phyloP scores from a whole-genome alignment of 1,140 invertebrate species.

The Drosophila dunni region DNA sequence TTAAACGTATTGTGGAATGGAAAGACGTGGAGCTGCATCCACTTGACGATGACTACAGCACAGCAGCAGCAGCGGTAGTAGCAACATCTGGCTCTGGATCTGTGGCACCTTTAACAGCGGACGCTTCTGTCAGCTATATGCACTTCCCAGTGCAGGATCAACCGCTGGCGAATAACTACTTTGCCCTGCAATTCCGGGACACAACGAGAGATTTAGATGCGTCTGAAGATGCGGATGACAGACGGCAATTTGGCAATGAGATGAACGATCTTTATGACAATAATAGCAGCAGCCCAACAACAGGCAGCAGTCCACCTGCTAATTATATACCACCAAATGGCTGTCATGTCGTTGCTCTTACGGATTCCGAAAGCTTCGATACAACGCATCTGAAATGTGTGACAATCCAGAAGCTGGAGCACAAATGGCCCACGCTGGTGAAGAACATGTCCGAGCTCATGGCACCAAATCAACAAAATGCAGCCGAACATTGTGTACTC shows the following conservation, averaged over 20 bases:
- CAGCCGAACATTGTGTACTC: slow-evolving; percentile 89
- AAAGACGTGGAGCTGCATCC: slow-evolving; percentile 93
- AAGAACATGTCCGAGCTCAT: slow-evolving; percentile 88
- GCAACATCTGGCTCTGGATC: slow-evolving; percentile 13
- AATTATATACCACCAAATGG: slow-evolving; percentile 72
- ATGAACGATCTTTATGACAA: slow-evolving; percentile 37
- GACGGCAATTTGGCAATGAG: slow-evolving; percentile 15
- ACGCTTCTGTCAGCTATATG: slow-evolving; percentile 68
- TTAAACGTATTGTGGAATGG: slow-evolving; percentile 94
- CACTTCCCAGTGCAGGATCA: slow-evolving; percentile 77
- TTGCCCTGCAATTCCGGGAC: slow-evolving; percentile 77
- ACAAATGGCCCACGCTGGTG: slow-evolving; percentile 92
- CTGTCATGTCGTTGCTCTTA: slow-evolving; percentile 89
- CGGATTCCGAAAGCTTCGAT: slow-evolving; percentile 92
- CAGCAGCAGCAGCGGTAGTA: slow-evolving; percentile 33
- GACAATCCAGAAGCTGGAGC: slow-evolving; percentile 93
- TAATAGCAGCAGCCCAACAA: slow-evolving; percentile 34
- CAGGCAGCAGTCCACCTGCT: slow-evolving; percentile 25
- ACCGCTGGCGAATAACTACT: slow-evolving; percentile 78
- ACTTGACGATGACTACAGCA: slow-evolving; percentile 87
- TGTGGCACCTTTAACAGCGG: slow-evolving; percentile 21
- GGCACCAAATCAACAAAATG: slow-evolving; percentile 85
- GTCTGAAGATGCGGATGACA: slow-evolving; percentile 34
- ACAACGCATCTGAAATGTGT: slow-evolving; percentile 93
- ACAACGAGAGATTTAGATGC: slow-evolving; percentile 13